A percentile compares a stretch with the other conserved stretches of the same genome.
These are phyloP conservation scores for Lanistes nyassanus DNA, from an alignment of 1,140 invertebrate genomes.

Conservation along the genomic window DNA sequence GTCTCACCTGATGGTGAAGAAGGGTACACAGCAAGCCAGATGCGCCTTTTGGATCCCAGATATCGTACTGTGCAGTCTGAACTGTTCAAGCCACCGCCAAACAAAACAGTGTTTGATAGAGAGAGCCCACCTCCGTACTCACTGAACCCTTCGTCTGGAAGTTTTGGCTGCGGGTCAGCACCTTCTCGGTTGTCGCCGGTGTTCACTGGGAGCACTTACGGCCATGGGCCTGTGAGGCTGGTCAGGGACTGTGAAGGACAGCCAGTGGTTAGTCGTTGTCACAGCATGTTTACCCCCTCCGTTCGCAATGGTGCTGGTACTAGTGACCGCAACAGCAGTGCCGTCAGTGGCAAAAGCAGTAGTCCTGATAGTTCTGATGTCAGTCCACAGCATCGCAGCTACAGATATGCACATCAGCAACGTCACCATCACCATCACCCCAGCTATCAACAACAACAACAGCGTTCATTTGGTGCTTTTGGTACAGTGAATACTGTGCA, in stretches of 20 bases:
- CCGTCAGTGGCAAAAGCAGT: no score
- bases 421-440: no score
- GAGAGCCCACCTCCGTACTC: constrained; percentile 76
- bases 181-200: background rate
- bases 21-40: constrained; percentile 72
- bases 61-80: constrained; percentile 73
- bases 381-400: no score
- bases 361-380: no score
- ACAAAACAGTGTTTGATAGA: constrained; percentile 77
- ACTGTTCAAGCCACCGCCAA: constrained; percentile 78
- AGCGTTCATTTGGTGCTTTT: no score
- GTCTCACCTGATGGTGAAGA: constrained; percentile 78
- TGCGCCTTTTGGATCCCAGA: constrained; percentile 73
- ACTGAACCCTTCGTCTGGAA: constrained; percentile 34
- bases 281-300: constrained; percentile 15
- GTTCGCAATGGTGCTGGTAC: no score
- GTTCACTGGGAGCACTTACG: background rate
- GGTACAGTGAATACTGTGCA: no score
- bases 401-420: no score
- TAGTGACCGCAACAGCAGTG: no score
- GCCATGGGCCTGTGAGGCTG: constrained; percentile 1
- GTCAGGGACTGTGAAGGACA: constrained; percentile 20
- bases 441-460: no score
- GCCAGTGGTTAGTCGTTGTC: constrained; percentile 19
- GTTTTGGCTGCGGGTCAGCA: background rate